These are phyloP conservation scores for Todus mexicanus DNA, from an alignment of 2,797 vertebrate genomes.

Conservation along the genomic window DNA sequence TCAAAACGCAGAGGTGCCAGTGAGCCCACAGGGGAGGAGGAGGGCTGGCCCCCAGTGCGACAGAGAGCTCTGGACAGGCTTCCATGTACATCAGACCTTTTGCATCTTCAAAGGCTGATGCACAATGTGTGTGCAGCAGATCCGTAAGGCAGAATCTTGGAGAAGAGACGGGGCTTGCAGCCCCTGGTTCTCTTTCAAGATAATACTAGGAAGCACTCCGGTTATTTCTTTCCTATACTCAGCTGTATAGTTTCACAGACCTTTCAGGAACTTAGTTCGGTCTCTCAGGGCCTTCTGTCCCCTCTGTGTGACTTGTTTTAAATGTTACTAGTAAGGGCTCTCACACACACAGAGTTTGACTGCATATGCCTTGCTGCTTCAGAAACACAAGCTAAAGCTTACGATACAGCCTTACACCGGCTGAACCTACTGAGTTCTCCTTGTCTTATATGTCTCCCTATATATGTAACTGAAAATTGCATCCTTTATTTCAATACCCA, in stretches of 20 bases:
- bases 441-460: background rate
- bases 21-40: background rate
- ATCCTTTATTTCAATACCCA: background rate
- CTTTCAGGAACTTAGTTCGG: background rate
- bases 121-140: background rate
- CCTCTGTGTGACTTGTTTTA: background rate
- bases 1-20: background rate
- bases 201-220: no score
- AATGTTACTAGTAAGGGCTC: background rate
- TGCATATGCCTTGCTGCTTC: background rate
- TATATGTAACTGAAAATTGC: background rate
- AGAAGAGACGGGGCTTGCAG: background rate
- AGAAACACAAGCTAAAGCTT: background rate
- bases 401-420: background rate
- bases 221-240: background rate
- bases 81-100: rapidly evolving
- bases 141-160: background rate
- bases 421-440: background rate
- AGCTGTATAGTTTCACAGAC: background rate
- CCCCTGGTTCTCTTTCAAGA: background rate
- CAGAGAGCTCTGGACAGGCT: background rate
- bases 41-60: background rate
- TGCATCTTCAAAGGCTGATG: background rate
- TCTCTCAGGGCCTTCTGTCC: background rate
- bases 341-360: background rate